These are phyloP conservation scores for Chauna torquata DNA, from an alignment of 2,113 vertebrate genomes.

Conservation along the genomic window DNA sequence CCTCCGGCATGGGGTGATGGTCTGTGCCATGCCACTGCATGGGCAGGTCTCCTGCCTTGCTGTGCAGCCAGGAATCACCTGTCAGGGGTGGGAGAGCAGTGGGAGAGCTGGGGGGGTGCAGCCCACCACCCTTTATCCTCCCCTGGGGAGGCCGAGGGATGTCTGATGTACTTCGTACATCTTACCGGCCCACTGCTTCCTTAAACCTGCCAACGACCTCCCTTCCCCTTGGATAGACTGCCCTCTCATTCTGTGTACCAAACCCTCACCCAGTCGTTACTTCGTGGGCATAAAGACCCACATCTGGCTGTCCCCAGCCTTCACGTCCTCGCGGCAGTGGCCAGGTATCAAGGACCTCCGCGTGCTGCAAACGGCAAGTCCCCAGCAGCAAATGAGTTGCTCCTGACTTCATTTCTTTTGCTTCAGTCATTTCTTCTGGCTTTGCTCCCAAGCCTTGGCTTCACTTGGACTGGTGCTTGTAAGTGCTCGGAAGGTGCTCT, in stretches of 20 bases:
- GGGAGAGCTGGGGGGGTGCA: not conserved
- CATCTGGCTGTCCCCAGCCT: not conserved
- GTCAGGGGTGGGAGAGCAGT: not conserved
- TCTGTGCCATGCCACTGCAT: not conserved
- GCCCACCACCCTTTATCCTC: not conserved
- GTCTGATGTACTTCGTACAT: not conserved
- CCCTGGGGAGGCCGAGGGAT: not conserved
- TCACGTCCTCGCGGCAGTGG: not conserved
- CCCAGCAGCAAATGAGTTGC: not conserved
- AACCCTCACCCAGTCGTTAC: fast-evolving
- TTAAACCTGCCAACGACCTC: not conserved
- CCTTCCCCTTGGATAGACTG: not conserved
- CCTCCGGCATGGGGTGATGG: not conserved
- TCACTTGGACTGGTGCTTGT: not conserved
- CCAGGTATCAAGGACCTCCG: not conserved
- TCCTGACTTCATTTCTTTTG: not conserved
- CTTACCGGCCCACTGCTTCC: not conserved
- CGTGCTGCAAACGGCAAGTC: not conserved
- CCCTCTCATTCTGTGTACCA: not conserved
- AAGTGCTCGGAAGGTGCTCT: not conserved
- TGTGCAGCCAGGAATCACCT: not conserved
- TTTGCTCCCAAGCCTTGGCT: not conserved
- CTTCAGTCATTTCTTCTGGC: not conserved
- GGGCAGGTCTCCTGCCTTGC: not conserved
- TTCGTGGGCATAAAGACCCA: not conserved